Evolutionary conservation across 2,113 vertebrate genomes (phyloP), one percentile per base, ranked within the genome.

Genomic region (Lophius piscatorius): DNA sequence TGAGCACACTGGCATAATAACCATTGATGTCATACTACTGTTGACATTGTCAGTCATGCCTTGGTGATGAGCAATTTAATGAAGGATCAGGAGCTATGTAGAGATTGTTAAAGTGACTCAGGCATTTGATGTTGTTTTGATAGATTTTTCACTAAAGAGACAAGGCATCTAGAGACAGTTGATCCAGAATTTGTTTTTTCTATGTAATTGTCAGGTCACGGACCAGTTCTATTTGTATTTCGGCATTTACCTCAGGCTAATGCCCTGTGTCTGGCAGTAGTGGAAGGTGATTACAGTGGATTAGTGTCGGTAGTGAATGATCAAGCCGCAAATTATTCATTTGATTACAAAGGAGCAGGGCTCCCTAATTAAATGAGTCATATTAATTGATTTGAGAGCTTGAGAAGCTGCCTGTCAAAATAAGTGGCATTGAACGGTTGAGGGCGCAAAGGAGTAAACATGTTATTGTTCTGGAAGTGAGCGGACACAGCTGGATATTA

Each of bases 381-480:
- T 83, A 87, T 87, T 90, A 91, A 91, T 91, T 90, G 86, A 91
- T 89, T 87, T 60, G 78, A 78, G 76, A 86, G 80, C 88, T 71
- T 76, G 75, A 81, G 61, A 70, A 86, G 80, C 80, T 89, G 87
- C 77, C 90, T 76, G 78, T 92, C 90, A 91, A 82, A 81, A 89
- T 87, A 78, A 87, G 69, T 50, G 16, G 20, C 50, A 57, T 58
- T 52, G 72, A 76, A 60, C 61, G 56, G 41, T 49, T 58, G 76
- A 72, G 45, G 70, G 63, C 78, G 75, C 74, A 39, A 38, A 48
- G 58, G 60, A 40, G 77, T 85, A 89, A 90, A 91, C 88, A 89
- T 81, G 80, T 89, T 83, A 80, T 89, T 89, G 83, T 87, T 87
- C 81, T 76, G 60, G 64, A 55, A 35, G 63, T 47, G 57, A 11